Evolutionary conservation across 1,140 invertebrate species (phyloP), one percentile per base, ranked within the genome.

Genomic region (Brachionus angularis): DNA sequence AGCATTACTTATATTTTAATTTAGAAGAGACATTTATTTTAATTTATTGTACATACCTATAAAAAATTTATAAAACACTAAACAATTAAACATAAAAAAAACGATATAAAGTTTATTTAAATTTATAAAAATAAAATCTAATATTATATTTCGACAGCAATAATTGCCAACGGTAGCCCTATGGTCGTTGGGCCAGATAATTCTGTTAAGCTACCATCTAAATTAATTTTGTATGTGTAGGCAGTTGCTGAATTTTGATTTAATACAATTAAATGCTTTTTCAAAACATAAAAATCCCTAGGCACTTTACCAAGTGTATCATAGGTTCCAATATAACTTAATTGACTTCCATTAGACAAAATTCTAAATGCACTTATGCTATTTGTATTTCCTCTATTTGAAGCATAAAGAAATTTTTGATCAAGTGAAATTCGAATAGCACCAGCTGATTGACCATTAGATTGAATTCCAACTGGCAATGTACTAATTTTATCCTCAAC

Each of bases 341-440:
- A 53, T 16, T 53, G 10, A n/a, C 27, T 10, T 12, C 50, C 50
- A 53, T 53, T 53, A 31, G 29, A 25, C 29, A 53, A 53, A 53
- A 53, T 53, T 53, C 16, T 53, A 53, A 53, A 53, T 33, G 50
- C 50, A 53, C 50, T 33, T 23, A 58, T 58, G 27, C 53, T 58
- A 3, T 58, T 58, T 18, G 53, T 58, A 7, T 58, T 58, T 8
- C 31, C 53, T 58, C 53, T 58, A 21, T 58, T 58, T 1, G 53
- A 58, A 21, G n/a, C 53, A 58, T 58, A 58, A 3, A 58, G 53
- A 58, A 27, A 58, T 16, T 39, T 58, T 58, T 36, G 53, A 36
- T 58, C 53, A 23, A 58, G 39, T 8, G 53, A 58, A 21, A 58
- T 12, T 36, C 53, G 53, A n/a, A 58, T 58, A 33, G 53, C 53